Evolutionary conservation across 2,888 invertebrate species (phyloP), one percentile per base, ranked within the genome.

Genomic region (Gasteruption jaculator): DNA sequence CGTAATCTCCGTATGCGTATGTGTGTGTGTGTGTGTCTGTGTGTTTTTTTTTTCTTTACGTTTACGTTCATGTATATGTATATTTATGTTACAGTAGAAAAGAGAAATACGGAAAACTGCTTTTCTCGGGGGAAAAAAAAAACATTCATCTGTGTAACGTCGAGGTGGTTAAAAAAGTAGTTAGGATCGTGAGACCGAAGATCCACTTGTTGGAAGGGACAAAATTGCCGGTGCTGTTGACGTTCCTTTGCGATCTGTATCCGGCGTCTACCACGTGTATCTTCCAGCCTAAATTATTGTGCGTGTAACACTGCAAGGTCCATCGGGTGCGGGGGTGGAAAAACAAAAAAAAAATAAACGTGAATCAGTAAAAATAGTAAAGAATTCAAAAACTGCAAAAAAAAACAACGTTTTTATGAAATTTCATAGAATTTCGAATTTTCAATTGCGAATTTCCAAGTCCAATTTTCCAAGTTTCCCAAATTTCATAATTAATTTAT

Each of bases 211-310:
- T 27, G 32, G 52, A 37, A 11, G 58, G 35, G 7, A 43, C 7
- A 14, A 31, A 34, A 18, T 34, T 38, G n/a, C 26, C 41, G 8
- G 44, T 44, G 21, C 45, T 54, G 43, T 54, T 60, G 16, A 62
- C 60, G 46, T 67, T 68, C 38, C 61, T 66, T 34, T 61, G 62
- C 1, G 69, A 66, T 43, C 68, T 69, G 52, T 71, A 72, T 6
- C 85, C 86, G 0, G 82, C 80, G 59, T 91, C 83, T 8, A 90
- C 82, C 3, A 93, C 86, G 68, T 88, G 82, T 56, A 93, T 92
- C 71, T 91, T 93, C 92, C 92, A 93, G 34, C 93, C 93, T 19
- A 93, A 74, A 68, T 91, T 87, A 53, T 83, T 86, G 74, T 93
- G 92, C n/a, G 86, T 85, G 74, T 88, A 93, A 71, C 92, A 93